Evolutionary conservation across 2,888 invertebrate genomes (phyloP), one percentile per base, ranked within the genome.

Genomic region (Coenonympha arcania): DNA sequence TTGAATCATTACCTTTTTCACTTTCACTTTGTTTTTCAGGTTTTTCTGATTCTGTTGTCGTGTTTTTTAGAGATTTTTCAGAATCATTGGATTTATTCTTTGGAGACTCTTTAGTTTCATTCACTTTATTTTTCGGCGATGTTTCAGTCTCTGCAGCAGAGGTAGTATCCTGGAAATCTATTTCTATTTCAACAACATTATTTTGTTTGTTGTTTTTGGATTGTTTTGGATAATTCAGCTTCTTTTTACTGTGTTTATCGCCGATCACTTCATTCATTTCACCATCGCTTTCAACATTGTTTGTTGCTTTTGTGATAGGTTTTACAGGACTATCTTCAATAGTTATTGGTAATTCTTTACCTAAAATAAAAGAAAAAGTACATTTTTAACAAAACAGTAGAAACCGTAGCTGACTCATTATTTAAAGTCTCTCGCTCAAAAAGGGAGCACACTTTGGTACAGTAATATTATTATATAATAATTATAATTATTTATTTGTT

Each of bases 251-350:
- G 4, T 69, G 63, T 56, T 61, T 71, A 6, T 54, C 58, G 33
- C 52, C 48, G 15, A 16, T 48, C 43, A 2, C 24, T 48, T 47
- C 4, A 69, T 54, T 63, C 1, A 18, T 59, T 46, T 76, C 75
- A 65, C 65, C 62, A 13, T 64, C 60, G 56, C 57, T 64, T 53
- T 57, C 61, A 11, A 20, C 28, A 22, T 53, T 44, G 24, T 50
- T 57, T n/a, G 58, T 54, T 48, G 62, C 65, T 2, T 64, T 60
- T 28, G 50, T 24, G 16, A 45, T 42, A 28, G 31, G 46, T 59
- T 82, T 85, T 1, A 69, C 59, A 40, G 86, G 86, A 56, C 85
- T 86, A 30, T 87, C 86, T 34, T 84, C 82, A 60, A 87, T 79
- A 22, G 69, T 79, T 6, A 87, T 79, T 33, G 79, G 62, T n/a